These are phyloP conservation scores for Rhopalosiphum padi DNA, from an alignment of 1,140 invertebrate species.

Conservation along the genomic window DNA sequence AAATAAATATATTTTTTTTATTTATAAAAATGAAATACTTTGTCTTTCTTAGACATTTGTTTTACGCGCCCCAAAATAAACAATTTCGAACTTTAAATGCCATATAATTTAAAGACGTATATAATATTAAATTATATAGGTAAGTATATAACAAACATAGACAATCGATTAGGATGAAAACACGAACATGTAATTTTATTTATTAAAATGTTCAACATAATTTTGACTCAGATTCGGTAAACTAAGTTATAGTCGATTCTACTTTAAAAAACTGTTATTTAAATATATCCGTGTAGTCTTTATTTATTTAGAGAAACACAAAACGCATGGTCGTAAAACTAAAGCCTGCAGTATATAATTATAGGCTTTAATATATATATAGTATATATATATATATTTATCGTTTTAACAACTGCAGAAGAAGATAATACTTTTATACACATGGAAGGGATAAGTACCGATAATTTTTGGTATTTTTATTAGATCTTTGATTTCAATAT, in stretches of 20 bases:
- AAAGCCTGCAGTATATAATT: neutral
- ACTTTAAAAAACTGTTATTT: neutral
- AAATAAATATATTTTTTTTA: neutral
- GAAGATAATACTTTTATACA: neutral
- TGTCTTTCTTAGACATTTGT: neutral
- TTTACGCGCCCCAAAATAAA: neutral
- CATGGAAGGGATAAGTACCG: neutral
- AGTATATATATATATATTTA: neutral
- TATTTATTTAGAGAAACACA: neutral
- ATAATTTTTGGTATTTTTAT: neutral
- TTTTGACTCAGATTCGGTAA: neutral
- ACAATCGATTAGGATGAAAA: neutral
- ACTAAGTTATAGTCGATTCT: neutral
- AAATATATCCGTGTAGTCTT: neutral
- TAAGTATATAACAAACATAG: too few species aligned
- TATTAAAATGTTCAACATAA: neutral
- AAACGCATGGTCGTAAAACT: neutral
- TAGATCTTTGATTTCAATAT: neutral
- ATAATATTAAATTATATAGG: too few species aligned
- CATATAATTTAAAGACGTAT: neutral
- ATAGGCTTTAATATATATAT: neutral
- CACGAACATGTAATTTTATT: neutral
- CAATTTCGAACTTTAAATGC: neutral
- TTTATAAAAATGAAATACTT: neutral
- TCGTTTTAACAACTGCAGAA: neutral